These are phyloP conservation scores for Micromys minutus DNA, from an alignment of 2,113 vertebrate genomes.

Conservation along the genomic window DNA sequence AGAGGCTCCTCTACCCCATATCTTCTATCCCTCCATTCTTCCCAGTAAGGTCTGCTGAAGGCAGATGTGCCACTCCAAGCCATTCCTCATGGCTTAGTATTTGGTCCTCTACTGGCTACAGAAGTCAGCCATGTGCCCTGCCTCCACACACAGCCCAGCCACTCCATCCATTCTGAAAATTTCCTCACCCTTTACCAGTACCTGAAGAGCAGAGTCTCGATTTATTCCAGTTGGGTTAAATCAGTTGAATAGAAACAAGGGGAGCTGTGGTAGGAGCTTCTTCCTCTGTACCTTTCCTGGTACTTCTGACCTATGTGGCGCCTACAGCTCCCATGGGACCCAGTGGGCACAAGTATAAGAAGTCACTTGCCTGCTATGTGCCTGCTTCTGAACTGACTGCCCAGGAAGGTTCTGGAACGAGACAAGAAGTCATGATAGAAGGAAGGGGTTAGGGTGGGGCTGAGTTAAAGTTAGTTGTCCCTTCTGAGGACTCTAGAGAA, in stretches of 20 bases:
- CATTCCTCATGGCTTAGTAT: background rate
- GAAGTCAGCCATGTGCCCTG: background rate
- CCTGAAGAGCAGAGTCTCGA: background rate
- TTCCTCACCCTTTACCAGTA: background rate
- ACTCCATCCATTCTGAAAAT: background rate
- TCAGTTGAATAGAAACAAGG: background rate
- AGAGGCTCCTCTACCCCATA: background rate
- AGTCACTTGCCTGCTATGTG: background rate
- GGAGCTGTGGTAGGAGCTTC: background rate
- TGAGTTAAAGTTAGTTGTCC: background rate
- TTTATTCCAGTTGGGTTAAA: background rate
- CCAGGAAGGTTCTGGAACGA: background rate
- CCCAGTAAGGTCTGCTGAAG: background rate
- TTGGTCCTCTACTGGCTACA: background rate
- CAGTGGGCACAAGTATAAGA: background rate
- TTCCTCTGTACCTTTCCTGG: background rate
- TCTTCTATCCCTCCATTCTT: background rate
- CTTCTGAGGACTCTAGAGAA: background rate
- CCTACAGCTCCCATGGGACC: background rate
- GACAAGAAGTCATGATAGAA: background rate
- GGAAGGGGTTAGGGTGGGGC: background rate
- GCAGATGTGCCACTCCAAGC: background rate
- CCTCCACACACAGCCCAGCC: background rate
- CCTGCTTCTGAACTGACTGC: background rate
- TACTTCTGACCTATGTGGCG: background rate